Base-by-base conservation (phyloP, 2,797 vertebrate genomes). In the Oryzias sinensis region DNA sequence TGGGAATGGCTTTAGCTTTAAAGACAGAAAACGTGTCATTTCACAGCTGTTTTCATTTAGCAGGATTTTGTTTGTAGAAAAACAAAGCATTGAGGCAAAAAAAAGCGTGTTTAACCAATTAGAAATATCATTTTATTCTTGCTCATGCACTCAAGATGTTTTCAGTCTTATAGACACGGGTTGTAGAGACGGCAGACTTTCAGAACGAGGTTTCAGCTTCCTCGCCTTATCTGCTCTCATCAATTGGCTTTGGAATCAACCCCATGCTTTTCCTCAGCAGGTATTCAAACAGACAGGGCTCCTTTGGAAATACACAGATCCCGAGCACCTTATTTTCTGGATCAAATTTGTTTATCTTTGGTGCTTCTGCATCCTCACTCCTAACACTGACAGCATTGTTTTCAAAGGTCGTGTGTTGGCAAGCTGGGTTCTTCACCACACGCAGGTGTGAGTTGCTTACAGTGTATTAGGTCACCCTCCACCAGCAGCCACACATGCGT, bases 121-220 rank as follows among this genome's bases (percentile, higher is more conserved):
- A 9, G 29, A 11, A 33, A 33, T 33, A 33, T 33, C 5, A 1
- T 1, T 29, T 29, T 9, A 11, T 33, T 33, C 29, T 33, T 33
- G 29, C 8, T 8, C 29, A 9, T 3, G 29, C 29, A 11, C 29
- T 11, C 29, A 11, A 33, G 29, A 9, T 33, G 9, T 33, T 33
- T 29, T 33, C 29, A 33, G 29, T 33, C 8, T 9, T 33, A 8
- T 11, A 33, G 42, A 16, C n/a, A 43, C 4, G 4, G 16, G 11
- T 3, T 13, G 41, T 13, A 42, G 15, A 42, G 11, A 42, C 11
- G 5, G 6, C 4, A 16, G 16, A 4, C 8, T 33, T 33, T 33
- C 29, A 43, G 57, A 61, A 33, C 43, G 24, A 66, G 66, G 69
- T 68, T 68, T 62, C 63, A 43, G 49, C 65, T 53, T 37, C 47